Evolutionary conservation across 2,888 invertebrate genomes (phyloP).

Genomic region (Mythimna lalbum): DNA sequence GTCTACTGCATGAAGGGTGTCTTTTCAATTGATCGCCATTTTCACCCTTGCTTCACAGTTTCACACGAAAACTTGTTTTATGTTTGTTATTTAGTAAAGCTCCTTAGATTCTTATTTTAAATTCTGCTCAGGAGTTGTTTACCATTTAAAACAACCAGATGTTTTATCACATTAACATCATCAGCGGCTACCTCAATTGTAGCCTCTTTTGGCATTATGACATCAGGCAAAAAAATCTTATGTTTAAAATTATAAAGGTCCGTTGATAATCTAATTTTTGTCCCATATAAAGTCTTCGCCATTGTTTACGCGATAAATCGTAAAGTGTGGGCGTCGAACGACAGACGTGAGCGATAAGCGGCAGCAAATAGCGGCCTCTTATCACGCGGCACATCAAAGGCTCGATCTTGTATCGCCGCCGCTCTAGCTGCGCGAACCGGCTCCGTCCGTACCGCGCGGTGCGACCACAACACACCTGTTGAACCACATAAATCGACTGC

Average conservation of each 20-base stretch:
- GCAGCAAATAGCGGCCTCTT: conserved; percentile 71
- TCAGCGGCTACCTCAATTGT: conserved; percentile 51
- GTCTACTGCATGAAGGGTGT: conserved; percentile 54
- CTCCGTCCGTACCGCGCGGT: conserved; percentile 24
- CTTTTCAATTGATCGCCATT: conserved; percentile 15
- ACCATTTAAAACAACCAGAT: conserved; percentile 41
- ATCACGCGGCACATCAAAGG: conserved; percentile 78
- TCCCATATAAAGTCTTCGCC: conserved; percentile 61
- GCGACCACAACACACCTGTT: conserved; percentile 53
- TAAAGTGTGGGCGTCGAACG: conserved; percentile 67
- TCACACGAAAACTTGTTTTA: conserved; percentile 41
- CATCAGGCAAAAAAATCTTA: conserved; percentile 40
- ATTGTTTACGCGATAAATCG: conserved; percentile 68
- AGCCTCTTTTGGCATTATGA: conserved; percentile 50
- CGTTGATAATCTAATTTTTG: conserved; percentile 63
- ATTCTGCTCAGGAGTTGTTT: conserved; percentile 38
- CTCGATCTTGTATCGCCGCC: conserved; percentile 67
- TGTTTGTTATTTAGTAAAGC: background rate
- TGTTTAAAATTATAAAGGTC: conserved; percentile 48
- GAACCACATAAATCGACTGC: conserved; percentile 36
- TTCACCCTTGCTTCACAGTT: conserved; percentile 45
- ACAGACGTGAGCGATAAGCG: conserved; percentile 74
- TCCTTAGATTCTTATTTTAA: conserved; percentile 17
- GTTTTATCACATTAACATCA: conserved; percentile 38
- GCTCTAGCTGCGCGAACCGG: conserved; percentile 48